Conservation (phyloP, 2,888 invertebrate species). For the Ormyrus thymus region DNA sequence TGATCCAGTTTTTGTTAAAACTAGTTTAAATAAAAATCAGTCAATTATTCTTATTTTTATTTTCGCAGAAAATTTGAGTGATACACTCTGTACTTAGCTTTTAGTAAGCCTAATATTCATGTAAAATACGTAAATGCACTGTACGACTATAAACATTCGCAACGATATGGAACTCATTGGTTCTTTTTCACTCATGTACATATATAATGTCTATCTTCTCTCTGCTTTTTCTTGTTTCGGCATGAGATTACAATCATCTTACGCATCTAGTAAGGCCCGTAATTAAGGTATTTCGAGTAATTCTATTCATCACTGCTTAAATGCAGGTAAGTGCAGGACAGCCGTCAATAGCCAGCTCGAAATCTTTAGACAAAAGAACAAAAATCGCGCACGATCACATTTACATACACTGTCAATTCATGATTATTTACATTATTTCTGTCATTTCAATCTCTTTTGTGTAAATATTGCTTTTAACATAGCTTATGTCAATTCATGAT, state of each 20-base stretch:
- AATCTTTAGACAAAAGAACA: constrained; percentile 17
- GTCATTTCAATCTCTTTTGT: too few species aligned
- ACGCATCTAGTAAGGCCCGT: constrained; percentile 70
- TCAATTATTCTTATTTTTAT: constrained; percentile 7
- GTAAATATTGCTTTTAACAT: too few species aligned
- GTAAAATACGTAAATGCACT: constrained; percentile 8
- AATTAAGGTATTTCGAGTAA: constrained; percentile 64
- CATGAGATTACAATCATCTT: constrained; percentile 57
- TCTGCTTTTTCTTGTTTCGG: constrained; percentile 37
- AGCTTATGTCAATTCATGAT: too few species aligned
- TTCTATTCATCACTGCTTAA: constrained; percentile 63
- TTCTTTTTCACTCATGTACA: too few species aligned
- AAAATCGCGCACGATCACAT: constrained; percentile 33
- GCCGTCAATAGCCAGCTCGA: constrained; percentile 11
- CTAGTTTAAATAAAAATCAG: constrained; percentile 34
- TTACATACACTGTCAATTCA: constrained; percentile 22
- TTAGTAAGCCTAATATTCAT: constrained; percentile 23
- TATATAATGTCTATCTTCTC: neutral
- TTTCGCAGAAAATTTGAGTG: neutral
- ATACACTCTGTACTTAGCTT: neutral
- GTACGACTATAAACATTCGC: constrained; percentile 25
- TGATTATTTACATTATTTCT: too few species aligned
- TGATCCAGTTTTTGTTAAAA: neutral
- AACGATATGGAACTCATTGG: neutral
- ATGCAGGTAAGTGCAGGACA: constrained; percentile 20